Conservation (phyloP, 2,797 vertebrate species). For the Prionace glauca region DNA sequence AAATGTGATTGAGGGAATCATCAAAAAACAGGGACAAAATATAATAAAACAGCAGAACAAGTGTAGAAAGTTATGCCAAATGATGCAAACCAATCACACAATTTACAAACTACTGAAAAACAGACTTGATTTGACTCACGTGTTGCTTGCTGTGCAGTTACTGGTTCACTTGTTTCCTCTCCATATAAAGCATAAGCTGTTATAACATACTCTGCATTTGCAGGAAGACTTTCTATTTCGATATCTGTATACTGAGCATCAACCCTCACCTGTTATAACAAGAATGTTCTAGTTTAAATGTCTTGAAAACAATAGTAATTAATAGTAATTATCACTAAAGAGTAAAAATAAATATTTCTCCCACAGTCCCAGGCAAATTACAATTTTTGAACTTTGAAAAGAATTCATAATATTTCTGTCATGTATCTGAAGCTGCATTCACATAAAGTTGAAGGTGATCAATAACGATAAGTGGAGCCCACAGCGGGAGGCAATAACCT, state of each 20-base stretch:
- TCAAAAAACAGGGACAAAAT: not conserved
- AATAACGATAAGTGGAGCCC: not conserved
- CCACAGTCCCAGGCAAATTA: not conserved
- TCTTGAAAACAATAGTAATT: not conserved
- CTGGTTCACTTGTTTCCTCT: constrained; percentile 78
- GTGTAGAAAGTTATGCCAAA: not conserved
- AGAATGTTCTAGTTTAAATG: not conserved
- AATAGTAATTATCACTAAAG: not conserved
- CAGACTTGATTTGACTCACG: constrained; percentile 55
- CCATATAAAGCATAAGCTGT: constrained; percentile 77
- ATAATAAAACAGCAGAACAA: not conserved
- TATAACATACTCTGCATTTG: constrained; percentile 73
- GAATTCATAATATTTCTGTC: not conserved
- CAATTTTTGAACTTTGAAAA: not conserved
- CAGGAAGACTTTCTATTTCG: constrained; percentile 65
- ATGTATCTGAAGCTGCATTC: not conserved
- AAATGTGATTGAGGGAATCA: not conserved
- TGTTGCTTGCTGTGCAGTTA: constrained; percentile 71
- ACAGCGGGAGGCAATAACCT: too few species aligned
- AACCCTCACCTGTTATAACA: constrained; percentile 68
- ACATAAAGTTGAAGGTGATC: not conserved
- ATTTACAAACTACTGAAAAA: not conserved
- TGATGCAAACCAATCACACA: not conserved
- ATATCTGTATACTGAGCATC: constrained; percentile 60
- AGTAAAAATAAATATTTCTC: not conserved